phyloP scores from a whole-genome alignment of 2,888 invertebrate genomes.

The Caenorhabditis macrosperma region DNA sequence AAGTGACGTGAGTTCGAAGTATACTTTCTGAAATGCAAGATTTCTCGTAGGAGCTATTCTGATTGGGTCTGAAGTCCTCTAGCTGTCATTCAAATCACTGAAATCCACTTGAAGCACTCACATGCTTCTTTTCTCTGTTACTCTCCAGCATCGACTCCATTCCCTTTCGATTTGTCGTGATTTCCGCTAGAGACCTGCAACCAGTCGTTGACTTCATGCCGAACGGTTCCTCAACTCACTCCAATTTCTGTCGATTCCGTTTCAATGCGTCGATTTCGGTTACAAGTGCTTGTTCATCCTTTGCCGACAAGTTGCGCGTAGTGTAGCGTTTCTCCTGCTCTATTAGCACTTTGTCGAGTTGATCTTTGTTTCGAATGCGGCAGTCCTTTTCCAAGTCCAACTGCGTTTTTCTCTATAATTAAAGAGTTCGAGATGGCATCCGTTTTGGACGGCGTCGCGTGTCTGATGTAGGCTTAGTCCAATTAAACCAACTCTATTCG shows the following conservation, averaged over 20 bases:
- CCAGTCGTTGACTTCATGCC: background rate
- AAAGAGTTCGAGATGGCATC: background rate
- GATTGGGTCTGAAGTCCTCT: too few relatives aligned
- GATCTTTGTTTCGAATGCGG: constrained; percentile 56
- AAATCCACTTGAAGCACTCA: background rate
- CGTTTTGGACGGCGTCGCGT: too few relatives aligned
- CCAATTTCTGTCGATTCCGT: constrained; percentile 39
- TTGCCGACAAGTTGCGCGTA: constrained; percentile 47
- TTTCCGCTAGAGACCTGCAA: constrained; percentile 46
- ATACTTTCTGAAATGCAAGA: constrained; percentile 34
- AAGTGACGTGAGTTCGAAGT: constrained; percentile 19
- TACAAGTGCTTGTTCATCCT: constrained; percentile 66
- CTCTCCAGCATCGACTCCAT: constrained; percentile 11
- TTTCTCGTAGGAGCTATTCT: too few relatives aligned
- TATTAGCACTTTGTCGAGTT: constrained; percentile 33
- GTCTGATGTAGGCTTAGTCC: too few relatives aligned
- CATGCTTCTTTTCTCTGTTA: constrained; percentile 29
- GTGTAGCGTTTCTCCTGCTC: constrained; percentile 63
- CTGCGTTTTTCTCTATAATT: constrained; percentile 49
- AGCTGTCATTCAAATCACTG: too few relatives aligned
- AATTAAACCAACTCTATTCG: too few relatives aligned
- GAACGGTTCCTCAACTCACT: constrained; percentile 16
- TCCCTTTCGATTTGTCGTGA: constrained; percentile 14
- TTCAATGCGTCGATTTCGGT: constrained; percentile 58
- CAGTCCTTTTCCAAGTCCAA: constrained; percentile 63